Base-by-base conservation (phyloP, 2,113 vertebrate genomes). In the Dryoscopus gambensis region DNA sequence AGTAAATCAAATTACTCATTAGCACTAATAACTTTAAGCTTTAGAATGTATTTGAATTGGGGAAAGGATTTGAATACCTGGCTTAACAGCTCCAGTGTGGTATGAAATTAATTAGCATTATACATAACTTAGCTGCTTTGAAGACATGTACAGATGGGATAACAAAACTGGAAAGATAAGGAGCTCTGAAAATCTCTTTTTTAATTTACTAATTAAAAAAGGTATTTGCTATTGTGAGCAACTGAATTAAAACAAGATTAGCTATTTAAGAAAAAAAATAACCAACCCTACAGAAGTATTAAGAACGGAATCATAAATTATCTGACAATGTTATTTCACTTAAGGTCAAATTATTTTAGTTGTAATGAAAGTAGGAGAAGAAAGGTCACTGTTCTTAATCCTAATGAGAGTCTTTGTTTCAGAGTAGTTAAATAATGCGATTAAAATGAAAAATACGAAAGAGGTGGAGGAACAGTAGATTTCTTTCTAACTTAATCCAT, bases 71-170 rank as follows among this genome's bases (percentile, higher is more conserved):
- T 97, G 85, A 97, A 97, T 98, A 97, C 94, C 94, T 97, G 79
- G 93, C 79, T 98, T 97, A 98, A 97, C 65, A 95, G 93, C 68
- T 98, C 73, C 92, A 95, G 73, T 88, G 42, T 95, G 68, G 62
- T 97, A 91, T 22, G 47, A 97, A 97, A 98, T 97, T 98, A 98
- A 98, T 98, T 98, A 97, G 27, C 80, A 86, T 96, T 92, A 90
- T 79, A 97, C 63, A 35, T 96, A 97, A 95, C 87, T 93, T 97
- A 95, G 55, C 63, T 97, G 64, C 82, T 97, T 97, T 98, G 87
- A 97, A 83, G 93, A 95, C 68, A 95, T 62, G 73, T 86, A 94
- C 87, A 96, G 92, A 97, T 96, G 70, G 84, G 93, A 96, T 97
- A 93, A 97, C 73, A 97, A 78, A 97, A 92, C 90, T 84, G 93